Conservation (phyloP, 1,140 invertebrate genomes). For the Drosophila teissieri region DNA sequence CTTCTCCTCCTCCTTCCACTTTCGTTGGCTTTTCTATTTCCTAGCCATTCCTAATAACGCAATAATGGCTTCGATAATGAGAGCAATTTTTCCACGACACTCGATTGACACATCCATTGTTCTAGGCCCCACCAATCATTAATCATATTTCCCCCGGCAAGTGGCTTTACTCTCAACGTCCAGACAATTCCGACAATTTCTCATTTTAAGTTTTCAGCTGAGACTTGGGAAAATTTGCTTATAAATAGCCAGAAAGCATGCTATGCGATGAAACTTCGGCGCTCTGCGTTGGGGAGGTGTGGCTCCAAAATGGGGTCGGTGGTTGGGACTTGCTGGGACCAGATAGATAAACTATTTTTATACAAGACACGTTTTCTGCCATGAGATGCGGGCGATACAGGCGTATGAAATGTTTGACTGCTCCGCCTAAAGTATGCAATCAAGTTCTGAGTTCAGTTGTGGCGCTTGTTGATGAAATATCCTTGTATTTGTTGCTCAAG, state of each 20-base stretch:
- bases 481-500: slow-evolving; percentile 13
- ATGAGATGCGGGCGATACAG: slow-evolving; percentile 35
- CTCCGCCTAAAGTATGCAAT: slow-evolving; percentile 77
- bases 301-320: not conserved
- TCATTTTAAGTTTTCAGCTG: slow-evolving; percentile 44
- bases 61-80: slow-evolving; percentile 54
- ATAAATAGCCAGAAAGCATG: slow-evolving; percentile 40
- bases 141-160: slow-evolving; percentile 45
- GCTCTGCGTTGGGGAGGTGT: slow-evolving; percentile 17
- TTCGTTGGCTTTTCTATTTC: slow-evolving; percentile 34
- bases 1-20: not conserved
- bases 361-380: slow-evolving; percentile 61
- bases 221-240: slow-evolving; percentile 18
- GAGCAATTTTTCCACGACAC: slow-evolving; percentile 48
- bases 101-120: slow-evolving; percentile 59
- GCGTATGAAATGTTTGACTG: slow-evolving; percentile 54
- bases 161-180: slow-evolving; percentile 2
- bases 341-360: slow-evolving; percentile 50
- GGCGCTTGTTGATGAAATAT: slow-evolving; percentile 29
- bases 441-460: slow-evolving; percentile 62
- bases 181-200: slow-evolving; percentile 30
- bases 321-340: not conserved
- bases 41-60: slow-evolving; percentile 27
- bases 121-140: slow-evolving; percentile 38
- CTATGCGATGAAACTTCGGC: slow-evolving; percentile 25